Evolutionary conservation across 2,113 vertebrate genomes (phyloP).

Genomic region (Cebus imitator): DNA sequence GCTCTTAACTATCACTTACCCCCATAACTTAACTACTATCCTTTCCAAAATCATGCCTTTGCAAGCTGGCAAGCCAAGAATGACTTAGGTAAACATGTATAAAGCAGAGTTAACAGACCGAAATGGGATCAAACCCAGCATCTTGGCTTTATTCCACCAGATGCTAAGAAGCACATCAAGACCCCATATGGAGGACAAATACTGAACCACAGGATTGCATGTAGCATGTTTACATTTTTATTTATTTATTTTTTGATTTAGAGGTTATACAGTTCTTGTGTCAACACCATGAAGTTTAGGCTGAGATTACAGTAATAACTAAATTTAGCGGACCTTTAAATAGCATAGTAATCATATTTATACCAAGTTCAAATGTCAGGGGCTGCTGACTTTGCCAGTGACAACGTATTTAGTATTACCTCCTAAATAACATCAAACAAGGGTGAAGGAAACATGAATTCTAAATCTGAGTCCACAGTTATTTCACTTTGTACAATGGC

Average conservation of each 20-base stretch:
- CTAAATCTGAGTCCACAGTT: not conserved
- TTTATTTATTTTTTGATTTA: not conserved
- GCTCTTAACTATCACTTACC: not conserved
- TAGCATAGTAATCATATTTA: constrained; percentile 6
- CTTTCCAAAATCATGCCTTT: not conserved
- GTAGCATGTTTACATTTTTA: not conserved
- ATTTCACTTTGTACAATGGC: not conserved
- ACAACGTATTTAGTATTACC: not conserved
- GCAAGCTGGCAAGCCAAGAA: not conserved
- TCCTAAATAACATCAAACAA: not conserved
- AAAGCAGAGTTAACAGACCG: not conserved
- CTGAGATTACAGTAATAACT: not conserved
- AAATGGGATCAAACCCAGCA: not conserved
- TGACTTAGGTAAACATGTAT: not conserved
- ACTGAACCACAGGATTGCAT: not conserved
- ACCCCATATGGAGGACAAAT: not conserved
- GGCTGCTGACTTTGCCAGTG: not conserved
- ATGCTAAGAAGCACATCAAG: not conserved
- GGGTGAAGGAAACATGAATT: not conserved
- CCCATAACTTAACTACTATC: not conserved
- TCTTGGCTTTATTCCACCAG: not conserved
- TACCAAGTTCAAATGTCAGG: not conserved
- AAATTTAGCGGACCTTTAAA: not conserved
- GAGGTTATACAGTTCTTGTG: not conserved
- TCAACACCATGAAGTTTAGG: not conserved